These are phyloP conservation scores for Corella eumyota DNA, from an alignment of 23 tunicate genomes.

Conservation along the genomic window DNA sequence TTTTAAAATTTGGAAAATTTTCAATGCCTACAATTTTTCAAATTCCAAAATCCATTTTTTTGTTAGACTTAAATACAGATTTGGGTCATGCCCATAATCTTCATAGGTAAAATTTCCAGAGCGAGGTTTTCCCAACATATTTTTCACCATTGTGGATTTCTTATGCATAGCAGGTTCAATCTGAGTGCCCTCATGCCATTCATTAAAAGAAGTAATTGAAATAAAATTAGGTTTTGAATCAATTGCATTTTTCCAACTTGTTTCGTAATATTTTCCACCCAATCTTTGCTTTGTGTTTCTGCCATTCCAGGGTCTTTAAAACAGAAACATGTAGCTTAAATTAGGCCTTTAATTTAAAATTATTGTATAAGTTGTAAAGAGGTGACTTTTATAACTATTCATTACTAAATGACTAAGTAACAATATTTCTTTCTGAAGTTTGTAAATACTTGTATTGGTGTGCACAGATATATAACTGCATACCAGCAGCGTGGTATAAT, in stretches of 20 bases:
- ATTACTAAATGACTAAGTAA: too few species aligned
- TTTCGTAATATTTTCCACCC: slow-evolving; percentile 43
- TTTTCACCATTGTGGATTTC: slow-evolving; percentile 4
- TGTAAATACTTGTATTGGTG: too few species aligned
- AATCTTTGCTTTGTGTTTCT: slow-evolving; percentile 37
- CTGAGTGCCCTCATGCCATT: slow-evolving; percentile 98
- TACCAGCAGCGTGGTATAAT: too few species aligned
- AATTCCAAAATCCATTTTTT: slow-evolving; percentile 23
- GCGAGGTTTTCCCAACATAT: background rate
- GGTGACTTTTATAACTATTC: too few species aligned
- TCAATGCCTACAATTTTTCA: too few species aligned
- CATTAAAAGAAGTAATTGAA: slow-evolving; percentile 87
- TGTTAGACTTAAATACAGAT: slow-evolving; percentile 45
- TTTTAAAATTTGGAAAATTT: too few species aligned
- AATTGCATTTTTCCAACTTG: slow-evolving; percentile 34
- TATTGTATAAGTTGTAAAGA: too few species aligned
- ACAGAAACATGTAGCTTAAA: too few species aligned
- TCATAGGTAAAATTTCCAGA: slow-evolving; percentile 25
- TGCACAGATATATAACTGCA: too few species aligned
- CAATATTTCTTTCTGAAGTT: too few species aligned
- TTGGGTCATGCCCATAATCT: slow-evolving; percentile 40
- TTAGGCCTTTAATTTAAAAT: too few species aligned
- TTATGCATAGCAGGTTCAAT: slow-evolving; percentile 71
- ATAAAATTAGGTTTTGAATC: slow-evolving; percentile 13
- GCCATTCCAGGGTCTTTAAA: slow-evolving; percentile 78